Evolutionary conservation across 2,888 invertebrate species (phyloP), one percentile per base, ranked within the genome.

Genomic region (Galeopsomyia nigrocyanea): DNA sequence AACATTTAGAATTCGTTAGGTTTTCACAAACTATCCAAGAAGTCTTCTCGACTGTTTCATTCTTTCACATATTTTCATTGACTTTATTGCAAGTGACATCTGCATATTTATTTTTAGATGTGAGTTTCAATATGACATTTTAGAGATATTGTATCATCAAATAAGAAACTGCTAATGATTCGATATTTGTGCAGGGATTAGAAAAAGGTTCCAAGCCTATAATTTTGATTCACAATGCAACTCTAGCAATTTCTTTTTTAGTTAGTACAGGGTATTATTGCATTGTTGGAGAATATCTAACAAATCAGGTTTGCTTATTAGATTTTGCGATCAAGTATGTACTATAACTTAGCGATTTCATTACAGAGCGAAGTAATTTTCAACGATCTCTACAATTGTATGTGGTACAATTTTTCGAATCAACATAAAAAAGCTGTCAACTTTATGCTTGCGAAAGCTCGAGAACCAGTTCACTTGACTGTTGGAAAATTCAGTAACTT

Each of bases 211-310:
- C n/a, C 21, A 65, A 69, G 49, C 17, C 50, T 21, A 26, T 75
- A 16, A 66, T 68, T 50, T 57, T 66, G 16, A 39, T 75, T 62
- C 65, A 71, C 19, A 71, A 71, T 26, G 65, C 66, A 0, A n/a
- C 58, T 26, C 26, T 69, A 9, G 62, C 70, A 1, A 53, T 26
- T 6, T 57, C 62, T 10, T 66, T 71, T 26, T 49, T 75, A 53
- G 31, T 68, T 10, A 75, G 67, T 50, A n/a, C 75, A 3, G 76
- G 78, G 19, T 63, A 76, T 49, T 78, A 78, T 58, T 79, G 79
- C 39, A 66, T 70, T 17, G 71, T 63, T 14, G 80, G 80, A 21
- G 79, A 80, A 57, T 79, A 80, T 55, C 75, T 80, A 5, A 78
- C 76, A 10, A 70, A 6, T 22, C 76, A 80, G 75, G 80, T 80